Evolutionary conservation across 2,113 vertebrate species (phyloP).

Genomic region (Pituophis catenifer): DNA sequence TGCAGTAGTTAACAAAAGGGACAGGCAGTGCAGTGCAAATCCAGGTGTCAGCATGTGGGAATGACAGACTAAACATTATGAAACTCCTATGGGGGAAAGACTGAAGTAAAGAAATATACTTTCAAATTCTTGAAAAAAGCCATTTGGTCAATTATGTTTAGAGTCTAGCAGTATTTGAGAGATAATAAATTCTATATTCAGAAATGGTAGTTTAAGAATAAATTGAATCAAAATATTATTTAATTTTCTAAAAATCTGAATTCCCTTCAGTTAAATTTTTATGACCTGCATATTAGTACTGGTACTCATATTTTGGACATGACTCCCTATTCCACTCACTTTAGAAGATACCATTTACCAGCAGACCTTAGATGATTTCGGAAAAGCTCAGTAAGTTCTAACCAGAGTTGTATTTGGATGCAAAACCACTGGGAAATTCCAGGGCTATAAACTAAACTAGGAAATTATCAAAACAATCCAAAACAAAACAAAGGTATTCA

Average conservation of each 20-base stretch:
- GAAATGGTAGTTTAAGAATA: neutral
- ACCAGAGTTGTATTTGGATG: neutral
- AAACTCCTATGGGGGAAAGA: neutral
- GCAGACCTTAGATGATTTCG: neutral
- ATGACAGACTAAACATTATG: neutral
- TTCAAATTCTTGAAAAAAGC: neutral
- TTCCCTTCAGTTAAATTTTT: neutral
- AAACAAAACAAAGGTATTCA: neutral
- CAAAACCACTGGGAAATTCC: neutral
- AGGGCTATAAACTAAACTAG: neutral
- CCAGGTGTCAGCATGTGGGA: neutral
- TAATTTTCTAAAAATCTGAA: neutral
- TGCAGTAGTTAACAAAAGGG: neutral
- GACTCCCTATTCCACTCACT: neutral
- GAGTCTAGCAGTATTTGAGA: constrained; percentile 8
- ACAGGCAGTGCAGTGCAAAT: neutral
- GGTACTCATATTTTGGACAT: neutral
- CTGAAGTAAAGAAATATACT: neutral
- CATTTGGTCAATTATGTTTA: neutral
- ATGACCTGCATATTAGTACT: neutral
- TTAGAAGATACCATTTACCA: neutral
- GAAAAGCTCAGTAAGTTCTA: neutral
- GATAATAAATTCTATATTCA: neutral
- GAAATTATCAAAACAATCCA: neutral
- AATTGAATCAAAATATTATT: no score